Evolutionary conservation across 1,140 invertebrate genomes (phyloP).

Genomic region (Euglossa dilemma): DNA sequence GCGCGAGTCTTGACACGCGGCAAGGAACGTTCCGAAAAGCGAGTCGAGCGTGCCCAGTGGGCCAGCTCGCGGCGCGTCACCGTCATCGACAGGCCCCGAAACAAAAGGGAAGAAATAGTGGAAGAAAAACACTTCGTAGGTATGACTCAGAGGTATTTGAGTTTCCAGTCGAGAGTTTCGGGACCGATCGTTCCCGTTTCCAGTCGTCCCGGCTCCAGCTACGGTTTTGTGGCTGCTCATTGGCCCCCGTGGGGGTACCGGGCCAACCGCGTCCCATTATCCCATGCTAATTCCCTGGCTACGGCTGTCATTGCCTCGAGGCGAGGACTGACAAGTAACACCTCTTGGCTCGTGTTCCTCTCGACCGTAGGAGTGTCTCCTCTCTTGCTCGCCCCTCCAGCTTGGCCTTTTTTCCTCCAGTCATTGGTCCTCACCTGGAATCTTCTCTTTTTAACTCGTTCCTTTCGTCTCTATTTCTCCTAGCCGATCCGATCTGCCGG

Average conservation of each 20-base stretch:
- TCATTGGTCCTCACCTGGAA: conserved; percentile 57
- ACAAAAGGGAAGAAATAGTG: conserved; percentile 4
- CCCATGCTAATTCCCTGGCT: conserved; percentile 82
- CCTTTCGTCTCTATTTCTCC: conserved; percentile 39
- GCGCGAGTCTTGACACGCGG: too few species aligned
- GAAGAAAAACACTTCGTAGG: conserved; percentile 31
- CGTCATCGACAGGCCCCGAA: background rate
- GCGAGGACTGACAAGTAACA: conserved; percentile 81
- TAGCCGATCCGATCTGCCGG: conserved; percentile 13
- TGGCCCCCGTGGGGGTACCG: conserved; percentile 76
- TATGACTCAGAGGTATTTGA: conserved; percentile 77
- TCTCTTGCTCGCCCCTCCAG: conserved; percentile 58
- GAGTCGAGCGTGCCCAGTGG: background rate
- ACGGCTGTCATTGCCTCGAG: conserved; percentile 82
- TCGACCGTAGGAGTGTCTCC: conserved; percentile 78
- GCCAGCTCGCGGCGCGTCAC: background rate
- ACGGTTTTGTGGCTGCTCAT: conserved; percentile 70
- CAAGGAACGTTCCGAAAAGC: background rate
- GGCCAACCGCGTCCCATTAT: conserved; percentile 80
- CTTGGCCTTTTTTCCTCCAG: conserved; percentile 49
- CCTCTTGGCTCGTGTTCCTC: conserved; percentile 77
- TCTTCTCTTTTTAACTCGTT: conserved; percentile 51
- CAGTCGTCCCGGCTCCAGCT: conserved; percentile 41
- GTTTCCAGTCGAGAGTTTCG: conserved; percentile 61
- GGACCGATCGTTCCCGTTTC: conserved; percentile 74